Evolutionary conservation across 2,113 vertebrate species (phyloP).

Genomic region (Lepus americanus): DNA sequence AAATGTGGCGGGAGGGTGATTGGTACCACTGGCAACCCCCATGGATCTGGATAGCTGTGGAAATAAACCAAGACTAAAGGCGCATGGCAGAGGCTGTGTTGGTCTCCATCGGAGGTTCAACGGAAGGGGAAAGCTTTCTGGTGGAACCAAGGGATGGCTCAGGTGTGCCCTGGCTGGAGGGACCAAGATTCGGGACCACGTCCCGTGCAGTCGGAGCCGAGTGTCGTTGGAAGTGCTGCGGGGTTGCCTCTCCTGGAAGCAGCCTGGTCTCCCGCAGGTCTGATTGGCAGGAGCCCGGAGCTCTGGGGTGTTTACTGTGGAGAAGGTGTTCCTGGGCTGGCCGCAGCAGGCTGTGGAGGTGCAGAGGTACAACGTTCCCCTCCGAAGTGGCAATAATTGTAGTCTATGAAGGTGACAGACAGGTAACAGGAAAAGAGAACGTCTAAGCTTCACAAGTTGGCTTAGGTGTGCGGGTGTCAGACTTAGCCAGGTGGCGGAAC

Average conservation of each 20-base stretch:
- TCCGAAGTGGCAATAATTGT: too few relatives aligned
- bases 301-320: not conserved
- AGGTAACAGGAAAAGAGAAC: too few relatives aligned
- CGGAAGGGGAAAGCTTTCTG: not conserved
- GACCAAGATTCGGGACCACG: not conserved
- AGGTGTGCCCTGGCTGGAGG: not conserved
- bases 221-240: not conserved
- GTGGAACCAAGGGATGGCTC: not conserved
- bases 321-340: not conserved
- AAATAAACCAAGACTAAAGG: not conserved
- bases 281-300: not conserved
- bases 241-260: not conserved
- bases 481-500: too few relatives aligned
- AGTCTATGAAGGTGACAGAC: too few relatives aligned
- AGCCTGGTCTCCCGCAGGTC: not conserved
- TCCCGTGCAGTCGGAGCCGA: not conserved
- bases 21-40: too few relatives aligned
- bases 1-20: not conserved
- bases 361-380: too few relatives aligned
- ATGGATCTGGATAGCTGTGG: not conserved
- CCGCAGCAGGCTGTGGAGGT: not conserved
- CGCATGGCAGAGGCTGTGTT: not conserved
- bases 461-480: too few relatives aligned
- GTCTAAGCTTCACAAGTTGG: too few relatives aligned
- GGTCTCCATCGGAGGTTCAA: not conserved